Conservation (phyloP, 2,113 vertebrate species). For the Anser brachyrhynchus region DNA sequence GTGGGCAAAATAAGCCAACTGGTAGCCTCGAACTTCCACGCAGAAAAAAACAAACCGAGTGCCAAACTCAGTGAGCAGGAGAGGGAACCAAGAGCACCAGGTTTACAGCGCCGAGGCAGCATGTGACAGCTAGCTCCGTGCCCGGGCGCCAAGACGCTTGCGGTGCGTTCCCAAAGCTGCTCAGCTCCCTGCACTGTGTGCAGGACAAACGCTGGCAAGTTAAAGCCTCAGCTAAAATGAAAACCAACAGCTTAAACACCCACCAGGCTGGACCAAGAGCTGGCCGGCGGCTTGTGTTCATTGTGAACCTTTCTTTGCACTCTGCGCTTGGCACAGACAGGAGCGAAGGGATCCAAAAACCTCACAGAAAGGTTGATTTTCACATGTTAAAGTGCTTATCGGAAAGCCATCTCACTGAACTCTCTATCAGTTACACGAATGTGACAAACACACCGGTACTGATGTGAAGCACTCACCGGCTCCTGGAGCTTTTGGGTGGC, state of each 20-base stretch:
- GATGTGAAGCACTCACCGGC: background rate
- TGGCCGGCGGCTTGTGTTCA: background rate
- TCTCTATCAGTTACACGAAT: background rate
- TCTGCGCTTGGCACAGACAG: background rate
- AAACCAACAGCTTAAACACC: background rate
- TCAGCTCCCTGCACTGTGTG: background rate
- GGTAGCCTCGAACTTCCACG: background rate
- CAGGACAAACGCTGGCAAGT: background rate
- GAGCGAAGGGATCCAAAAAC: background rate
- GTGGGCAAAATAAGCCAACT: background rate
- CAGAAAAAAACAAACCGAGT: background rate
- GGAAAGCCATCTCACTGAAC: background rate
- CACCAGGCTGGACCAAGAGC: background rate
- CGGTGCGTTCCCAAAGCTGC: fast-evolving
- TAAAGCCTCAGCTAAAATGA: background rate
- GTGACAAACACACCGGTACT: background rate
- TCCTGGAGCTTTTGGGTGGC: fast-evolving
- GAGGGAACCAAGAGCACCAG: background rate
- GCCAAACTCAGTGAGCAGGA: background rate
- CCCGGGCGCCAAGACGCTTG: background rate
- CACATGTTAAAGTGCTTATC: background rate
- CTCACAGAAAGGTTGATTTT: background rate
- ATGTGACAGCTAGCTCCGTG: background rate
- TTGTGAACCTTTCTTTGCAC: background rate
- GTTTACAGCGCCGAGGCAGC: background rate